These are phyloP conservation scores for Chironex yamaguchii DNA, from an alignment of 30 jellyfish, hydroid and myxozoan species.

Conservation along the genomic window DNA sequence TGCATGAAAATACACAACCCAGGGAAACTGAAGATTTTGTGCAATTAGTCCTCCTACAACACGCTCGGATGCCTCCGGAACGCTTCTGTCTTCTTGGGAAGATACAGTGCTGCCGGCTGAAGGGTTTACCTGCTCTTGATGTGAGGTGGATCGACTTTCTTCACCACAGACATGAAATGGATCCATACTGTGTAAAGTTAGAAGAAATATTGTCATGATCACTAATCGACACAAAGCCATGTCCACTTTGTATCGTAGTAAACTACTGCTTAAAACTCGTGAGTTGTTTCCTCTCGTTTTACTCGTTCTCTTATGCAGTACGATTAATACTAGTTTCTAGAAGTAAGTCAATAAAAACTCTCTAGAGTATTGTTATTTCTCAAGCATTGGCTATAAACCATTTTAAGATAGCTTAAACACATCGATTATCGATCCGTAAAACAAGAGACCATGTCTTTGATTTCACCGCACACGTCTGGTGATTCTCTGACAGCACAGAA, in stretches of 20 bases:
- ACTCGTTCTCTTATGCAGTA: no score
- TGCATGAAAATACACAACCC: constrained; percentile 89
- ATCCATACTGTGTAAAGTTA: no score
- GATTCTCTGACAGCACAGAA: not conserved
- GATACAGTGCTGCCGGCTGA: no score
- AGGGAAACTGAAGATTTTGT: constrained; percentile 74
- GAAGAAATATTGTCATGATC: no score
- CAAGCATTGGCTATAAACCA: not conserved
- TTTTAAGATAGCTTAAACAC: not conserved
- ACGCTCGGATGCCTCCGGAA: constrained; percentile 29
- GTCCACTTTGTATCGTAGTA: no score
- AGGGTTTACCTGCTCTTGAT: no score
- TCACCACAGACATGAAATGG: no score
- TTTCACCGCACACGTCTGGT: not conserved
- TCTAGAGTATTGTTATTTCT: not conserved
- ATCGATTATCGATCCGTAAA: not conserved
- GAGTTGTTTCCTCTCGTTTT: no score
- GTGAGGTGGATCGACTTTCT: no score
- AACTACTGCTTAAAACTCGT: no score
- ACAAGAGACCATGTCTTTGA: not conserved
- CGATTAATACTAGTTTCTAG: not conserved
- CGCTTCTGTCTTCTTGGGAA: not conserved
- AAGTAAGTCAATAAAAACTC: not conserved
- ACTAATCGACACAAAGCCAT: no score
- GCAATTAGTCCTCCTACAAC: constrained; percentile 87